phyloP scores from a whole-genome alignment of 2,113 vertebrate species.

The Argyrosomus japonicus region DNA sequence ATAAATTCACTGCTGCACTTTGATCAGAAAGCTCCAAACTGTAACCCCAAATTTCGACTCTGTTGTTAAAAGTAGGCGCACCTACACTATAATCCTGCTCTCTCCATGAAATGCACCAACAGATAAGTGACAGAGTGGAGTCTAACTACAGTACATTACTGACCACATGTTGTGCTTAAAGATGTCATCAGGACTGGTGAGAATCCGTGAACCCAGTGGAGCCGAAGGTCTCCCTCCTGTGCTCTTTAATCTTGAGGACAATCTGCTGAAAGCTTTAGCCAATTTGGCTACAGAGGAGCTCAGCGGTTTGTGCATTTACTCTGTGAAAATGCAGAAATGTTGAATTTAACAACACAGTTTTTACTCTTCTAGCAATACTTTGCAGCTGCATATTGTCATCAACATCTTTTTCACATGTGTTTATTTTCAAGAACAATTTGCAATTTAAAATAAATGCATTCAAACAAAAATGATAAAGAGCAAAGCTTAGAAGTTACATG shows the following conservation, averaged over 20 bases:
- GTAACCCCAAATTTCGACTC: neutral
- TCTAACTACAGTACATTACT: slow-evolving; percentile 13
- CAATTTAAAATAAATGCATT: neutral
- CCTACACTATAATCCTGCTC: neutral
- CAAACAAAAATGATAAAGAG: neutral
- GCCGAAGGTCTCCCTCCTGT: slow-evolving; percentile 79
- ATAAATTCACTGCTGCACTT: neutral
- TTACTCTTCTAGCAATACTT: neutral
- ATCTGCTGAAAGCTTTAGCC: slow-evolving; percentile 72
- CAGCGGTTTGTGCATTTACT: slow-evolving; percentile 80
- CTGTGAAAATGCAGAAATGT: slow-evolving; percentile 45
- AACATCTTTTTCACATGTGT: no score
- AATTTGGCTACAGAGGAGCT: slow-evolving; percentile 75
- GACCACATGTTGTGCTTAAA: slow-evolving; percentile 97
- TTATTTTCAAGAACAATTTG: neutral
- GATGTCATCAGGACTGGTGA: slow-evolving; percentile 87
- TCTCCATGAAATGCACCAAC: neutral
- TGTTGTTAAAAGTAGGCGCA: neutral
- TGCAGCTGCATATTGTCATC: neutral
- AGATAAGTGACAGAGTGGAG: neutral
- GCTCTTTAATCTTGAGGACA: slow-evolving; percentile 80
- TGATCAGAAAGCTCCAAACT: neutral
- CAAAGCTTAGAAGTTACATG: neutral
- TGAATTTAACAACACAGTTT: neutral
- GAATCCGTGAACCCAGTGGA: slow-evolving; percentile 91